Conservation (phyloP, 2,797 vertebrate species). For the Spheniscus humboldti region DNA sequence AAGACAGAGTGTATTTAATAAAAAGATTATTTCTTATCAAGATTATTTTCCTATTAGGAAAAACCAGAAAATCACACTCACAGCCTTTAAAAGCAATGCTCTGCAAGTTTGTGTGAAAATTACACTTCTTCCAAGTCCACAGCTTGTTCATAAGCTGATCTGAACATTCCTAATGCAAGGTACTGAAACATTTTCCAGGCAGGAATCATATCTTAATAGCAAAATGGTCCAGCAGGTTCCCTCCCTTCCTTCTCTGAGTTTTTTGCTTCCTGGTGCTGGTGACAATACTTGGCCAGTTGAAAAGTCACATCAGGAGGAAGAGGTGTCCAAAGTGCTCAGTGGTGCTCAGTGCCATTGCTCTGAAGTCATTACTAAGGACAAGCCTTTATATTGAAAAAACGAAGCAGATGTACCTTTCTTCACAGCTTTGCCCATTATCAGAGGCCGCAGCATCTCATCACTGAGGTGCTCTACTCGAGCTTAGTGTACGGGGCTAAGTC, state of each 20-base stretch:
- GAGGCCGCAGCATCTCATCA: not conserved
- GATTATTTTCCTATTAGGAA: not conserved
- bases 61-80: not conserved
- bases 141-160: not conserved
- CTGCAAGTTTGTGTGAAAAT: not conserved
- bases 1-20: not conserved
- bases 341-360: not conserved
- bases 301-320: not conserved
- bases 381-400: not conserved
- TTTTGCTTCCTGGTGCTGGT: not conserved
- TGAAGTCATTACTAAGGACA: not conserved
- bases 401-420: not conserved
- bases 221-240: not conserved
- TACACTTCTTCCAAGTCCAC: not conserved
- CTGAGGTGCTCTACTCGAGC: fast-evolving
- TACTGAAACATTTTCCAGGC: not conserved
- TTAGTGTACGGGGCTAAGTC: fast-evolving
- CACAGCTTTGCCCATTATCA: not conserved
- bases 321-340: not conserved
- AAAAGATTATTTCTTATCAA: not conserved
- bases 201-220: not conserved
- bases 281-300: not conserved
- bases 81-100: not conserved
- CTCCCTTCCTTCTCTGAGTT: not conserved
- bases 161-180: not conserved